Evolutionary conservation across 2,888 invertebrate species (phyloP), one percentile per base, ranked within the genome.

Genomic region (Yponomeuta sedellus): DNA sequence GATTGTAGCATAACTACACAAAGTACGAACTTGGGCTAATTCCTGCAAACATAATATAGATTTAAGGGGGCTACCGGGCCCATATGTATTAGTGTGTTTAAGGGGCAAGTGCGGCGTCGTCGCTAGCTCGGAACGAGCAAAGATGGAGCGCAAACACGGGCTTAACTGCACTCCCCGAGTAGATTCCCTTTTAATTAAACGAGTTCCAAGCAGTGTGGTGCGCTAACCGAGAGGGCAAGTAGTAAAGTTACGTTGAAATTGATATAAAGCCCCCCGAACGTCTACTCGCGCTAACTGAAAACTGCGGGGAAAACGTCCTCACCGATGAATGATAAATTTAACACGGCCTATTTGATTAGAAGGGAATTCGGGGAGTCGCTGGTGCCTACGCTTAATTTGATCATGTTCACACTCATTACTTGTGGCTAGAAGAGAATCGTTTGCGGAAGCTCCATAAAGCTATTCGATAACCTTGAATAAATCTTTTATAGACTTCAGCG

Each of bases 111-210:
- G 73, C 72, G 72, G 34, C 56, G 57, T 22, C 22, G 44, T 56
- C 70, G 71, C 71, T 66, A 71, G 70, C 72, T 68, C 57, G 68
- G 67, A 67, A 70, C 72, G 72, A 73, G 72, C 75, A 72, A 75
- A 81, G 79, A 81, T 82, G 81, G 75, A 76, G 79, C 77, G 81
- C 80, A 83, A 85, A 83, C 81, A 81, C 73, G 74, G 76, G 82
- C 82, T 84, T 81, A 82, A 83, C 82, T 82, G 80, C 78, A 79
- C 79, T 77, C 77, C 77, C 77, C 74, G 79, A 80, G 80, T 76
- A 82, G 82, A 83, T 84, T 82, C 84, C 83, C 79, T 85, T 86
- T 84, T 85, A 86, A 86, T 86, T 85, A 86, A 85, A 85, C 80
- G 81, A 81, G 82, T 80, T 83, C 78, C 77, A 76, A 79, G 78